Conservation (phyloP, 2,888 invertebrate genomes). For the Coenonympha glycerion region DNA sequence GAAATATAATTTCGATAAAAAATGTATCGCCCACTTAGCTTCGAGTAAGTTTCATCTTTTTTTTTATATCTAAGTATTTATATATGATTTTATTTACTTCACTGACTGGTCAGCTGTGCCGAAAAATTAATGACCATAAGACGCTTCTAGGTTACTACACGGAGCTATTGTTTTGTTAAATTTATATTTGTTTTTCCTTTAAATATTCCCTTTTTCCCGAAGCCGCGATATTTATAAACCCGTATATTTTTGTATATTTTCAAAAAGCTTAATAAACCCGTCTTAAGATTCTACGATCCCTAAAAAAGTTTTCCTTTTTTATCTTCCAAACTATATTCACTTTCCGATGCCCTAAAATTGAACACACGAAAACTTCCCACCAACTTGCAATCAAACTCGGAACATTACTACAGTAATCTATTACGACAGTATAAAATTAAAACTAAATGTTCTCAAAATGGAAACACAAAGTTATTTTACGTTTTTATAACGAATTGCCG, state of each 20-base stretch:
- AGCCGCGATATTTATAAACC: conserved; percentile 66
- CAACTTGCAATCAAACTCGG: conserved; percentile 3
- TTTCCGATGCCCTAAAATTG: conserved; percentile 39
- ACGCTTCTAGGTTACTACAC: conserved; percentile 74
- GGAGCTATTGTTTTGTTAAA: conserved; percentile 65
- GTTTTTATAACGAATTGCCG: background rate
- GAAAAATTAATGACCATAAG: conserved; percentile 53
- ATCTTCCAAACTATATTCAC: conserved; percentile 55
- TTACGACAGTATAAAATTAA: background rate
- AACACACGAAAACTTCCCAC: conserved; percentile 30
- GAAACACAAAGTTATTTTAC: background rate
- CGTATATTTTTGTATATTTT: conserved; percentile 53
- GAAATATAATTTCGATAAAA: too few relatives aligned
- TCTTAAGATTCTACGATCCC: conserved; percentile 49
- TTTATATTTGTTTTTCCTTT: conserved; percentile 59
- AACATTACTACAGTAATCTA: background rate
- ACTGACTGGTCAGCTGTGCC: conserved; percentile 52
- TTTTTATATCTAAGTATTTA: background rate
- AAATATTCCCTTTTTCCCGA: conserved; percentile 61
- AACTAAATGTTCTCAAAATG: background rate
- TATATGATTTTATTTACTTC: conserved; percentile 12
- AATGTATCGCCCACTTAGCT: too few relatives aligned
- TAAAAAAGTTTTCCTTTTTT: conserved; percentile 53
- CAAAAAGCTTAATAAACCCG: conserved; percentile 54
- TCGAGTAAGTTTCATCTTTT: background rate